Percentiles rank a stretch among this genome's conserved stretches.
Evolutionary conservation across 1,140 invertebrate genomes (phyloP).

Genomic region (Lysiphlebus fabarum): DNA sequence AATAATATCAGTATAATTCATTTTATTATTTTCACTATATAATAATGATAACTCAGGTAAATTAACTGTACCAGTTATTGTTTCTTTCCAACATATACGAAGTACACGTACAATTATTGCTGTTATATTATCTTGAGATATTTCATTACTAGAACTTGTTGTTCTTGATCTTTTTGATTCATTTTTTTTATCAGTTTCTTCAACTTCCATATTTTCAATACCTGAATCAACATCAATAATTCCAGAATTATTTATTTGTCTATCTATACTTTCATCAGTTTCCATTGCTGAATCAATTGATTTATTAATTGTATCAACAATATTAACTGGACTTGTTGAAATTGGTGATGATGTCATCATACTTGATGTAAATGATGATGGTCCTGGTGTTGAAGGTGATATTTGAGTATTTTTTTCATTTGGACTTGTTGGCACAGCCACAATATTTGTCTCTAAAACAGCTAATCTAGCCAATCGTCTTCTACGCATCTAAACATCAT

Average conservation of each 20-base stretch:
- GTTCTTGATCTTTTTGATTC: constrained; percentile 49
- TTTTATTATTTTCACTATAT: constrained; percentile 49
- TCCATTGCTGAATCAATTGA: constrained; percentile 56
- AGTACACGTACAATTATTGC: constrained; percentile 62
- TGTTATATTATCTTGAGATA: constrained; percentile 63
- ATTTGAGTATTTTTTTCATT: constrained; percentile 27
- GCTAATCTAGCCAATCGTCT: constrained; percentile 66
- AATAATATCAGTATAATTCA: constrained; percentile 58
- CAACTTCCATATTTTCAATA: constrained; percentile 75
- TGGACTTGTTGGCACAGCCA: constrained; percentile 20
- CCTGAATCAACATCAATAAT: constrained; percentile 68
- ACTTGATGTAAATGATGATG: constrained; percentile 41
- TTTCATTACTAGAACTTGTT: constrained; percentile 57
- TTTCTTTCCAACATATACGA: constrained; percentile 64
- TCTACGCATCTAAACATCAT: constrained; percentile 61
- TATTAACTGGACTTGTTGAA: constrained; percentile 38
- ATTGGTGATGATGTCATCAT: constrained; percentile 40
- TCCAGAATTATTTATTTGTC: constrained; percentile 53
- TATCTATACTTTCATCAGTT: constrained; percentile 57
- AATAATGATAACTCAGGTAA: constrained; percentile 62
- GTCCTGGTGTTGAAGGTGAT: constrained; percentile 39
- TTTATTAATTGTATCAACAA: constrained; percentile 26
- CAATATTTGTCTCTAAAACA: constrained; percentile 45
- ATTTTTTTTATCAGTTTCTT: constrained; percentile 54
- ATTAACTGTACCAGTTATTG: constrained; percentile 60